Evolutionary conservation across 2,797 vertebrate species (phyloP).

Genomic region (Epinephelus malabaricus): DNA sequence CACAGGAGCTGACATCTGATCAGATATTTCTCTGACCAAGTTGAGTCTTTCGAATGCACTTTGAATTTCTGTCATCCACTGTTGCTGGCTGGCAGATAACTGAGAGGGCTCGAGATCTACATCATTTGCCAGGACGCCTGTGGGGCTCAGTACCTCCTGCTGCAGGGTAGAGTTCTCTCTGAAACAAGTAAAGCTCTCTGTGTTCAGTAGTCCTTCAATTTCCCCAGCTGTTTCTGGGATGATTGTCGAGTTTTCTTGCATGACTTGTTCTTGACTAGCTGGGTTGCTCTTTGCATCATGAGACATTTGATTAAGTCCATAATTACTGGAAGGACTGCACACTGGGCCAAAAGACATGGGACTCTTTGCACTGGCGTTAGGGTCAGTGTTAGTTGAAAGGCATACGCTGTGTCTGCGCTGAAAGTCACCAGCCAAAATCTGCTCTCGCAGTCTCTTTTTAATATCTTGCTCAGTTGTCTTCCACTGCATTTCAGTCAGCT

Average conservation of each 20-base stretch:
- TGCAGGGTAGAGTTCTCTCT: constrained; percentile 49
- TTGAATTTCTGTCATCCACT: constrained; percentile 89
- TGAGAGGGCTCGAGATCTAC: constrained; percentile 55
- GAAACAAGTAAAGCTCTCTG: constrained; percentile 69
- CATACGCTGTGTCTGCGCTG: constrained; percentile 72
- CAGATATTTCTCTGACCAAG: constrained; percentile 84
- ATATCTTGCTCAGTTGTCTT: constrained; percentile 76
- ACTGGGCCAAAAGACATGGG: constrained; percentile 46
- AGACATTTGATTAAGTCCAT: constrained; percentile 44
- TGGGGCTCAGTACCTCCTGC: constrained; percentile 45
- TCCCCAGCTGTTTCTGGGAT: constrained; percentile 36
- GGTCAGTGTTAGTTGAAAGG: constrained; percentile 57
- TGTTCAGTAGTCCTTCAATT: constrained; percentile 54
- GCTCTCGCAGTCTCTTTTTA: constrained; percentile 84
- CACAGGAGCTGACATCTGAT: constrained; percentile 41
- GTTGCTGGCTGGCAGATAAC: constrained; percentile 82
- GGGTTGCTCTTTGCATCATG: constrained; percentile 46
- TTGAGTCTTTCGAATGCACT: constrained; percentile 90
- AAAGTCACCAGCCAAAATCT: constrained; percentile 85
- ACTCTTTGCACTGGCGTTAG: constrained; percentile 54
- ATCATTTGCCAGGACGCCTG: constrained; percentile 31
- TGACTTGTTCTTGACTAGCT: constrained; percentile 24
- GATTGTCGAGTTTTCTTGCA: constrained; percentile 32
- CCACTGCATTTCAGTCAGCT: constrained; percentile 46
- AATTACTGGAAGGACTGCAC: constrained; percentile 46